phyloP scores from a whole-genome alignment of 2,113 vertebrate species.

The Archilochus colubris region DNA sequence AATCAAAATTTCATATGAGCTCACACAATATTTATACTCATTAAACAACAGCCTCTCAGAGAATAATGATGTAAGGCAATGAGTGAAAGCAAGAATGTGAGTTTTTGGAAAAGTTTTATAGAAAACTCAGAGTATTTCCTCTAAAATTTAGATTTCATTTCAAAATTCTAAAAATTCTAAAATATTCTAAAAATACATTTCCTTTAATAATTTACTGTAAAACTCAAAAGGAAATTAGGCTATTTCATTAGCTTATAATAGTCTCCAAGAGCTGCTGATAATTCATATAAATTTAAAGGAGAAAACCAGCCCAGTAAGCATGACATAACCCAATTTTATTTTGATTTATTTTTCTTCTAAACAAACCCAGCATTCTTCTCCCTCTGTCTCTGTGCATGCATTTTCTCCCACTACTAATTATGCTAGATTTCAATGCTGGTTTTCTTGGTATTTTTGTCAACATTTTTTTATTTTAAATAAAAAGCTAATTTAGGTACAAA shows the following conservation, averaged over 20 bases:
- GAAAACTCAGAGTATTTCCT: background rate
- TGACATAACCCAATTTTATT: background rate
- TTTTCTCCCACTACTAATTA: background rate
- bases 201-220: background rate
- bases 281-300: background rate
- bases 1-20: background rate
- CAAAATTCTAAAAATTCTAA: background rate
- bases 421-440: background rate
- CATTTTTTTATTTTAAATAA: background rate
- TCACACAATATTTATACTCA: background rate
- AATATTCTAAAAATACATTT: too few species aligned
- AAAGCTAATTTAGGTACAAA: background rate
- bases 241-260: background rate
- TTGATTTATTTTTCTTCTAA: background rate
- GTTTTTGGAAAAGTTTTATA: background rate
- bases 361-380: background rate
- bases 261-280: background rate
- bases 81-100: background rate
- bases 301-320: background rate
- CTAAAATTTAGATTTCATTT: background rate
- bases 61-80: fast-evolving
- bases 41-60: background rate
- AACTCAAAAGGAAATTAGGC: background rate
- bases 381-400: background rate
- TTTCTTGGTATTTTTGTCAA: background rate